Base-by-base conservation (phyloP, 1,140 invertebrate species). In the Drosophila bifasciata region DNA sequence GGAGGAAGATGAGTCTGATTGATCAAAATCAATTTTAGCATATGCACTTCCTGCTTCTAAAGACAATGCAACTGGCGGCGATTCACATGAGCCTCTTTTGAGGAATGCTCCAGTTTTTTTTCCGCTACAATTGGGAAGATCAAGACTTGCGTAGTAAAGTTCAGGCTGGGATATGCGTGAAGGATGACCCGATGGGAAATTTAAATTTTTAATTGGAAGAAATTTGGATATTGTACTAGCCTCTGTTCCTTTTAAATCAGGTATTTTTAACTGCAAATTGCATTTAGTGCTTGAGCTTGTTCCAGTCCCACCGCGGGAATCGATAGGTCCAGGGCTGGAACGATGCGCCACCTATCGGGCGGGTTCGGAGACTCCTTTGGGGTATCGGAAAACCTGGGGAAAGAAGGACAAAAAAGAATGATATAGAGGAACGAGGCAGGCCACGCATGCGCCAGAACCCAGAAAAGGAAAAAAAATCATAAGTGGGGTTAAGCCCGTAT, bases 11-110 rank as follows among this genome's bases (percentile, higher is more conserved):
- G 83, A 90, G 64, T 93, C 93, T 63, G 93, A 93, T 91, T 94
- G 94, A 8, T 93, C 93, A 86, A 95, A 96, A 91, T 95, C 95
- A 59, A 95, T 95, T 91, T 95, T 93, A n/a, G 94, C 94, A 89
- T 96, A 96, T 93, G 75, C 95, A 94, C 44, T 92, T 88, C 53
- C 93, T 91, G 71, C 92, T 91, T 63, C 83, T 73, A 17, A 92
- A 84, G 32, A 91, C 90, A 62, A n/a, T 92, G 91, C 58, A 91
- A 92, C 39, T 40, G 78, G 66, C 41, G 79, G 75, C 58, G 83
- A 88, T 69, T 88, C 83, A 52, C 75, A 77, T 5, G 79, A 68
- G 13, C 62, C 66, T 52, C 62, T 62, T 8, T 83, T 88, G 17
- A 90, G 9, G 90, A 90, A 41, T 89, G 91, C 63, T 74, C 76